Conservation (phyloP, 2,888 invertebrate genomes). For the Dichetophora obliterata region DNA sequence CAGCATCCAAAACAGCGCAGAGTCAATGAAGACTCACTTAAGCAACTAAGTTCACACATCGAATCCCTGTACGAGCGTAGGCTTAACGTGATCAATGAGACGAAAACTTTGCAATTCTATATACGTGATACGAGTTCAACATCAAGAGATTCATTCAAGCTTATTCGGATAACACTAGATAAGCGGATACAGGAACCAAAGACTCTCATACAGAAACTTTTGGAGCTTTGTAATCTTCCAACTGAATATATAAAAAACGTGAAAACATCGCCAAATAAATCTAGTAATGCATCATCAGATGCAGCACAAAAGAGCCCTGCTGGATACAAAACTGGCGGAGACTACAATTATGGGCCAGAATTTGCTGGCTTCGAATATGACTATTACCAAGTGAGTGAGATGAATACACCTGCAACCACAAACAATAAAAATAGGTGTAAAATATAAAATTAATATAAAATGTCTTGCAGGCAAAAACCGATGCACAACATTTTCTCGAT, state of each 20-base stretch:
- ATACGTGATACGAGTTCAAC: constrained; percentile 72
- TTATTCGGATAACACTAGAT: constrained; percentile 81
- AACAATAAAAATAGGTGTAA: not conserved
- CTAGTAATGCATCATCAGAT: not conserved
- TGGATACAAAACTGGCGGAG: constrained; percentile 55
- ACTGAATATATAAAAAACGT: constrained; percentile 89
- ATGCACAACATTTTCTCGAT: constrained; percentile 54
- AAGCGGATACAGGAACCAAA: constrained; percentile 77
- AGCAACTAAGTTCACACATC: constrained; percentile 87
- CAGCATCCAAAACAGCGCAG: constrained; percentile 89
- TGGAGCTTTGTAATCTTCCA: constrained; percentile 85
- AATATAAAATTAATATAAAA: not conserved
- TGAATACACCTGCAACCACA: not conserved
- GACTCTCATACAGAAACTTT: constrained; percentile 78
- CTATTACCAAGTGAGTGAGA: constrained; percentile 51
- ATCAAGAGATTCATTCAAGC: constrained; percentile 74
- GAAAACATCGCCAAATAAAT: constrained; percentile 46
- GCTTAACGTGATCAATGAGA: constrained; percentile 62
- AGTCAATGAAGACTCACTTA: constrained; percentile 91
- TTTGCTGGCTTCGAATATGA: constrained; percentile 58
- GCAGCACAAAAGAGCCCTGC: not conserved
- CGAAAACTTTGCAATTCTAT: constrained; percentile 82
- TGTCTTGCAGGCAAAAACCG: constrained; percentile 47
- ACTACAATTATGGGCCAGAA: constrained; percentile 58
- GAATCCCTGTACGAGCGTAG: constrained; percentile 78